Evolutionary conservation across 2,113 vertebrate species (phyloP).

Genomic region (Sarotherodon lohbergeri): DNA sequence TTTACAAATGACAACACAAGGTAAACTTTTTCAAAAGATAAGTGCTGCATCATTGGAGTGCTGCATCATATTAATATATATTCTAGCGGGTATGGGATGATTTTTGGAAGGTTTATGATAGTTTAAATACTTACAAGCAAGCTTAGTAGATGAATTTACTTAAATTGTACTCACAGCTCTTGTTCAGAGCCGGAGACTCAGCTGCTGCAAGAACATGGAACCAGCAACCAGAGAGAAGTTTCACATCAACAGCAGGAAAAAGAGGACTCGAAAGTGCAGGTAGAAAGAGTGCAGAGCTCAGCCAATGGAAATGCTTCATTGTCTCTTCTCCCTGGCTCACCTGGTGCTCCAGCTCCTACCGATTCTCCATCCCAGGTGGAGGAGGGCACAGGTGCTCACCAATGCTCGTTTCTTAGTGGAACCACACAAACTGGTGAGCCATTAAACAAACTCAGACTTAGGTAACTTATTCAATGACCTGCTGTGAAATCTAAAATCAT

Average conservation of each 20-base stretch:
- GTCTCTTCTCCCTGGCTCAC: neutral
- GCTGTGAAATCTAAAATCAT: neutral
- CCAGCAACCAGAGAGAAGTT: slow-evolving; percentile 81
- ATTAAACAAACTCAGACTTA: neutral
- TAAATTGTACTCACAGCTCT: slow-evolving; percentile 57
- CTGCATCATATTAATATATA: neutral
- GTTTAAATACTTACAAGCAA: neutral
- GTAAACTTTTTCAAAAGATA: slow-evolving; percentile 52
- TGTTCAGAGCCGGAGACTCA: slow-evolving; percentile 67
- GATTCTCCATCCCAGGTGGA: slow-evolving; percentile 48
- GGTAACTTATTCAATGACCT: neutral
- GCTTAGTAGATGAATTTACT: neutral
- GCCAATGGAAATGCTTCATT: neutral
- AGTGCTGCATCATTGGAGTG: neutral
- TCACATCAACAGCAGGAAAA: slow-evolving; percentile 75
- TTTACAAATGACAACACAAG: slow-evolving; percentile 78
- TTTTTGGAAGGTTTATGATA: neutral
- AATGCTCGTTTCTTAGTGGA: neutral
- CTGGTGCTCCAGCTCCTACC: neutral
- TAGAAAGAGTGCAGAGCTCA: neutral
- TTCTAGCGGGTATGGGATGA: neutral
- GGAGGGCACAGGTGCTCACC: slow-evolving; percentile 41
- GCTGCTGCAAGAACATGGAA: slow-evolving; percentile 73
- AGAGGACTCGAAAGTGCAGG: slow-evolving; percentile 28
- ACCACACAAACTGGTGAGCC: neutral